phyloP scores from a whole-genome alignment of 2,113 vertebrate genomes.

The Seriola quinqueradiata region DNA sequence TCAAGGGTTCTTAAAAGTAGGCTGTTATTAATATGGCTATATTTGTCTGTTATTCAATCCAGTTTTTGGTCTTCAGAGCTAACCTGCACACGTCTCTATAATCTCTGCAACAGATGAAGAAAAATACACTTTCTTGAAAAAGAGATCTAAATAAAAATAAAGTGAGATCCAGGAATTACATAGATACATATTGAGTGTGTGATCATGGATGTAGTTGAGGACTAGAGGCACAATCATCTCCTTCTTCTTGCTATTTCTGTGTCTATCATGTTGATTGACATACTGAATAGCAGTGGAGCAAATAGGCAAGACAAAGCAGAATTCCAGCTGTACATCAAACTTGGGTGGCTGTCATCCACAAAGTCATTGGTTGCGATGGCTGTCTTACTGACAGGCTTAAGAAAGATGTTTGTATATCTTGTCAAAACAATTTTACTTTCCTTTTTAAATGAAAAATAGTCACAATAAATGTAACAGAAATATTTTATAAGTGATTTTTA shows the following conservation, averaged over 20 bases:
- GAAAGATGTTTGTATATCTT: background rate
- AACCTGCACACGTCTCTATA: background rate
- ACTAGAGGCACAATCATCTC: background rate
- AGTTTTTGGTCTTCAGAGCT: background rate
- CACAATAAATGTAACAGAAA: background rate
- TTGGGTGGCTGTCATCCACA: slow-evolving; percentile 5
- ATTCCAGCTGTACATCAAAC: slow-evolving; percentile 17
- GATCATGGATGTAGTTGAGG: slow-evolving; percentile 13
- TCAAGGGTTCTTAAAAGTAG: background rate
- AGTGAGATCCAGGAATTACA: too few relatives aligned
- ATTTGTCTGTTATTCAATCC: background rate
- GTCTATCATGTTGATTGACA: background rate
- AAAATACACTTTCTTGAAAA: background rate
- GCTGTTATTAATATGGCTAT: background rate
- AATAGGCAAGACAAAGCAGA: slow-evolving; percentile 7
- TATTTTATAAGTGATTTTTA: background rate
- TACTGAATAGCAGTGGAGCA: background rate
- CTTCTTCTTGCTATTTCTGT: background rate
- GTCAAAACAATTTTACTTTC: background rate
- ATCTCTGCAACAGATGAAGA: background rate
- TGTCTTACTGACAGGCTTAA: background rate
- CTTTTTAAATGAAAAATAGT: background rate
- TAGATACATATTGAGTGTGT: background rate
- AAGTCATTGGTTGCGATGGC: slow-evolving; percentile 6
- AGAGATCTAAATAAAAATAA: too few relatives aligned